These are phyloP conservation scores for Trichogramma evanescens DNA, from an alignment of 2,888 invertebrate species.

Conservation along the genomic window DNA sequence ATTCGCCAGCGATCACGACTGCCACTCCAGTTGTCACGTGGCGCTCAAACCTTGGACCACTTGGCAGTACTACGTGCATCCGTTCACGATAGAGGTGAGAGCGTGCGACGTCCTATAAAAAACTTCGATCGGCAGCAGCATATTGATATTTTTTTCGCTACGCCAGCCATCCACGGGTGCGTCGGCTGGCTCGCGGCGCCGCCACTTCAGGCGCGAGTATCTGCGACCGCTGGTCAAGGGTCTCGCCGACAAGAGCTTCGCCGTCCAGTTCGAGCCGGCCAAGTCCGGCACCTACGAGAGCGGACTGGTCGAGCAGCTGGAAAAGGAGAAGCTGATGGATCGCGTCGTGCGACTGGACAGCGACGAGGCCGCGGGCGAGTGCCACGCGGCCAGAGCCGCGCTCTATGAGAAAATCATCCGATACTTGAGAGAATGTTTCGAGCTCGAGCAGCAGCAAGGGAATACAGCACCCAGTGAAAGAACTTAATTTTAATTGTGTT, in stretches of 20 bases:
- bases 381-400: not conserved
- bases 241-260: not conserved
- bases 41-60: slow-evolving; percentile 10
- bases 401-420: not conserved
- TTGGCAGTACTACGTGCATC: slow-evolving; percentile 14
- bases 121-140: not conserved
- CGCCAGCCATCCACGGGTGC: not conserved
- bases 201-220: not conserved
- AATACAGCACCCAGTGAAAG: not conserved
- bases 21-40: slow-evolving; percentile 2
- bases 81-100: slow-evolving; percentile 7
- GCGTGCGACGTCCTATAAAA: not conserved
- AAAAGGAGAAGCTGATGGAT: too few relatives aligned
- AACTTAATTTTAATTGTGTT: not conserved
- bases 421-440: slow-evolving; percentile 5
- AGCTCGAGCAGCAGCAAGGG: not conserved
- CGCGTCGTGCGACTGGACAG: too few relatives aligned
- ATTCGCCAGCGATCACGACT: not conserved
- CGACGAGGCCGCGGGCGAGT: not conserved
- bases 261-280: not conserved
- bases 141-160: not conserved
- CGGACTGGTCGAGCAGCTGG: too few relatives aligned
- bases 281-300: too few relatives aligned
- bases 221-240: not conserved
- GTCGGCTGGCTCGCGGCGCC: not conserved